These are phyloP conservation scores for Agonopterix alstromeriana DNA, from an alignment of 2,888 invertebrate species.

Conservation along the genomic window DNA sequence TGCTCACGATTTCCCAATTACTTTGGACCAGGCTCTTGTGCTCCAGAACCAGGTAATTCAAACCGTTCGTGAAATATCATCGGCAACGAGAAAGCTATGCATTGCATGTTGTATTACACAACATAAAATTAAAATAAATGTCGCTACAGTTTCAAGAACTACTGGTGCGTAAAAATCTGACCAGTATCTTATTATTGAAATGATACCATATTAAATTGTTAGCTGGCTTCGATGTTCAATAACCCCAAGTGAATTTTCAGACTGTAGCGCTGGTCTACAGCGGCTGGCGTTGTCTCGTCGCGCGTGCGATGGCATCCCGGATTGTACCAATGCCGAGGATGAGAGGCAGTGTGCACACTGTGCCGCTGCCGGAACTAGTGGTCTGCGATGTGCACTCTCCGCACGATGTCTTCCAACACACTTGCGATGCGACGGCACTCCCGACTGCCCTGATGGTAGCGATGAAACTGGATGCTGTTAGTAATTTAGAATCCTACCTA, in stretches of 20 bases:
- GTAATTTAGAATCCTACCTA: conserved; percentile 36
- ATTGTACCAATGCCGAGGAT: conserved; percentile 90
- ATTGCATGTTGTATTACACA: not conserved
- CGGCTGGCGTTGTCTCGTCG: conserved; percentile 84
- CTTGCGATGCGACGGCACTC: conserved; percentile 87
- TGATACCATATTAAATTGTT: not conserved
- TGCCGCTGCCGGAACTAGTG: conserved; percentile 75
- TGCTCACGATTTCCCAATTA: conserved; percentile 89
- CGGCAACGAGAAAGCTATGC: not conserved
- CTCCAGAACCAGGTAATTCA: conserved; percentile 82
- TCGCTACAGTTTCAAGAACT: not conserved
- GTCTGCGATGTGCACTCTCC: conserved; percentile 87
- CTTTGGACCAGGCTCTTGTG: conserved; percentile 83
- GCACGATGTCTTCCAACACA: conserved; percentile 83
- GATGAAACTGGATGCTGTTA: conserved; percentile 92
- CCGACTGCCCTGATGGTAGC: conserved; percentile 90
- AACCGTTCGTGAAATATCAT: too few species aligned
- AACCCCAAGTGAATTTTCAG: conserved; percentile 41
- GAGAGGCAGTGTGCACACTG: conserved; percentile 90
- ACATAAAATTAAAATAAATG: not conserved
- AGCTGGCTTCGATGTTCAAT: not conserved
- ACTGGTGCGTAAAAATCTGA: not conserved
- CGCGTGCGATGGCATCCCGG: conserved; percentile 90
- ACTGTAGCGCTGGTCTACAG: conserved; percentile 85
- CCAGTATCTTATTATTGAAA: too few species aligned